Conservation (phyloP, 2,888 invertebrate genomes). For the Diplazon laetatorius region DNA sequence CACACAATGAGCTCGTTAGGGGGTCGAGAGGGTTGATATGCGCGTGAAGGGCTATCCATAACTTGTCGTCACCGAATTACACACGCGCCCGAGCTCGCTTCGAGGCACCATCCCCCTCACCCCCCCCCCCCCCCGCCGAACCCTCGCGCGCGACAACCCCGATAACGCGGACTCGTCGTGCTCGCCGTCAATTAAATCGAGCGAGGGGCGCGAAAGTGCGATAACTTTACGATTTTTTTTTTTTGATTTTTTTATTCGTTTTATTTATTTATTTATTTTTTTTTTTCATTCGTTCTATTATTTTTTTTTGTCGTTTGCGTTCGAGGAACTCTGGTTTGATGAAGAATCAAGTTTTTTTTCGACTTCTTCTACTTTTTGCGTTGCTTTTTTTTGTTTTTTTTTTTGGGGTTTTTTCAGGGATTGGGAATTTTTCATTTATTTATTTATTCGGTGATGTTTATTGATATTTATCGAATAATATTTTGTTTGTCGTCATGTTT, state of each 20-base stretch:
- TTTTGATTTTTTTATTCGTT: neutral
- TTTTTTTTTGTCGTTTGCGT: no score
- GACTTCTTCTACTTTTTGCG: neutral
- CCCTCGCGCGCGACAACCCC: neutral
- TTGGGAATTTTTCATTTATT: neutral
- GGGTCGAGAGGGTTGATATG: conserved; percentile 73
- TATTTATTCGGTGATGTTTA: neutral
- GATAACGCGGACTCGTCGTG: no score
- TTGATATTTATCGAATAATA: neutral
- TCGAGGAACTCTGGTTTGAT: no score
- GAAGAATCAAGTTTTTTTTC: no score
- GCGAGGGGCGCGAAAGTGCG: neutral
- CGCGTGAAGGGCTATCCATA: conserved; percentile 78
- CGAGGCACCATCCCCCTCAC: neutral
- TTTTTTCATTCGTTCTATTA: neutral
- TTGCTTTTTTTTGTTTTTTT: no score
- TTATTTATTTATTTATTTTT: neutral
- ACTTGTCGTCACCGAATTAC: conserved; percentile 77
- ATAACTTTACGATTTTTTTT: neutral
- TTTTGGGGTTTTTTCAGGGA: no score
- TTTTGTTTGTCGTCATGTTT: neutral
- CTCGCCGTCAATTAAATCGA: conserved; percentile 12
- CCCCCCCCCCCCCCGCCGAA: neutral
- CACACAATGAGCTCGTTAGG: conserved; percentile 78
- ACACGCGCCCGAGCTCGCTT: conserved; percentile 53